phyloP scores from a whole-genome alignment of 2,113 vertebrate genomes.

The Rhinopomastus cyanomelas region DNA sequence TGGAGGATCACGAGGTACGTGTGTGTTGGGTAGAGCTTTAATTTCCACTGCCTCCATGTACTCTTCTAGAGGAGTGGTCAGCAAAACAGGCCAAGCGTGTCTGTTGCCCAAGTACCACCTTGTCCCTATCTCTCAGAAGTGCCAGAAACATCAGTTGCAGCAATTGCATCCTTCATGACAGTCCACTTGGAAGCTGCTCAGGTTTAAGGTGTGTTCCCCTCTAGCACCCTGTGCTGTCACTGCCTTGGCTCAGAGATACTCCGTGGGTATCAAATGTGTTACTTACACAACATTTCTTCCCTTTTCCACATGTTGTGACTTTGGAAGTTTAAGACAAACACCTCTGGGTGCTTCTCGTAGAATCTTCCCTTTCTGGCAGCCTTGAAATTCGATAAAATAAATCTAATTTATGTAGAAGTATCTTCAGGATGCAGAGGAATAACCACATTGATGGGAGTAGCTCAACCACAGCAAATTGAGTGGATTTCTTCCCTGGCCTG shows the following conservation, averaged over 20 bases:
- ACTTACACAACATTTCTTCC: neutral
- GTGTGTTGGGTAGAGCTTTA: neutral
- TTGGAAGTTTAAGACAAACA: neutral
- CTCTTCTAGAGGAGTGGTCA: neutral
- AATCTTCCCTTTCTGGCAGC: neutral
- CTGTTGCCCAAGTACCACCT: neutral
- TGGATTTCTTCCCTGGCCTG: neutral
- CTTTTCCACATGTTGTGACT: neutral
- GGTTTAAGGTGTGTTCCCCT: neutral
- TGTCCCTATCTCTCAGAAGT: neutral
- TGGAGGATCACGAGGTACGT: conserved; percentile 73
- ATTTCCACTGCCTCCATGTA: neutral
- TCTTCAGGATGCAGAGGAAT: neutral
- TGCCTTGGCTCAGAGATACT: neutral
- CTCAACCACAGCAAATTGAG: neutral
- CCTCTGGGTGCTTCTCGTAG: neutral
- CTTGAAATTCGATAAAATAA: neutral
- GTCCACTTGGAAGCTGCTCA: neutral
- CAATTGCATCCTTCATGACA: neutral
- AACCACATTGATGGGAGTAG: neutral
- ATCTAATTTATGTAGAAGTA: neutral
- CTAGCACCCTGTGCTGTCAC: neutral
- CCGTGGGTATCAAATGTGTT: neutral
- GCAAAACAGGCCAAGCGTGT: neutral
- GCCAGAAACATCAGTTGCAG: neutral